These are phyloP conservation scores for Cylloceria caligata DNA, from an alignment of 2,888 invertebrate species.

Conservation along the genomic window DNA sequence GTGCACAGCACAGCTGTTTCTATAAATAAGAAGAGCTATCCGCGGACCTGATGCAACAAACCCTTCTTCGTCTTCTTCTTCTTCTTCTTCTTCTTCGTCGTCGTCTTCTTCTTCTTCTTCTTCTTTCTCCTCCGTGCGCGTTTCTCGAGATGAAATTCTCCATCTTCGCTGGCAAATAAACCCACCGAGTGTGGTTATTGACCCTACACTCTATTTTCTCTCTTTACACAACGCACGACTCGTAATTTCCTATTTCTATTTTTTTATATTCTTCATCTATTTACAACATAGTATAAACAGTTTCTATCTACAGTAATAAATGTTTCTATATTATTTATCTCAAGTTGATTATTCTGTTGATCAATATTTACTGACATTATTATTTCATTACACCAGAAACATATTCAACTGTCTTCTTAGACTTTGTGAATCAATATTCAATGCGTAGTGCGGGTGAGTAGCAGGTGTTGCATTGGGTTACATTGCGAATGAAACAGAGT, in stretches of 20 bases:
- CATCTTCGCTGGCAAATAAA: slow-evolving; percentile 50
- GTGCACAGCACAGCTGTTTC: slow-evolving; percentile 81
- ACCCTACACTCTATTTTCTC: slow-evolving; percentile 53
- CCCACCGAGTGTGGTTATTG: slow-evolving; percentile 50
- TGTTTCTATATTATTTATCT: background rate
- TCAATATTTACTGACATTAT: too few relatives aligned
- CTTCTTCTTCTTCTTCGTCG: slow-evolving; percentile 34
- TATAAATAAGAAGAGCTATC: slow-evolving; percentile 76
- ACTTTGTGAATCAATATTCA: background rate
- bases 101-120: slow-evolving; percentile 1
- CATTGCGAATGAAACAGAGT: background rate
- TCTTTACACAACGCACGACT: slow-evolving; percentile 8
- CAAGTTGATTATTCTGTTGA: background rate
- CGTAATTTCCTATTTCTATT: slow-evolving; percentile 18
- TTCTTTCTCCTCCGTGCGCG: background rate
- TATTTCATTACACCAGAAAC: too few relatives aligned
- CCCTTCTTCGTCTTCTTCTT: slow-evolving; percentile 56
- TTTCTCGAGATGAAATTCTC: slow-evolving; percentile 31
- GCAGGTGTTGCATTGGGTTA: background rate
- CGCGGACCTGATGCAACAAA: slow-evolving; percentile 82
- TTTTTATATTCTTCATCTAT: background rate
- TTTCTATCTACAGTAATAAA: background rate
- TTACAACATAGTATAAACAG: too few relatives aligned
- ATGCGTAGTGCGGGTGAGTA: background rate
- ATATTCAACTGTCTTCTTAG: too few relatives aligned